Evolutionary conservation across 1,140 invertebrate genomes (phyloP), one percentile per base, ranked within the genome.

Genomic region (Ericerus pela): DNA sequence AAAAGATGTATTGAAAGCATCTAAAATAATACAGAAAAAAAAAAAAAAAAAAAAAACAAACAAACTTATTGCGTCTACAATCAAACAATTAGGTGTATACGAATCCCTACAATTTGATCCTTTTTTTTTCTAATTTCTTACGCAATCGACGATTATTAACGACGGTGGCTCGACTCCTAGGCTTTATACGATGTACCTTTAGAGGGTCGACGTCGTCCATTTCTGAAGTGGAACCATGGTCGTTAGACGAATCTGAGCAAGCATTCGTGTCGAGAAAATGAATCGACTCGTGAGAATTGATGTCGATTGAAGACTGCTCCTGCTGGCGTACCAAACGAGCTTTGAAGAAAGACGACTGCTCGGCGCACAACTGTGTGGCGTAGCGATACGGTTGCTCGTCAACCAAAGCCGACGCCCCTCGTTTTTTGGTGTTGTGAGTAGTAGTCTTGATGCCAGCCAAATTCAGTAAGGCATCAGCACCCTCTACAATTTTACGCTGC

Each of bases 401-500:
- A 12, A 24, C 41, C 10, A 24, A 47, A 3, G 16, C 22, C 8
- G 41, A 47, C 22, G 28, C 43, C 11, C 52, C 54, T 47, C 57
- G 57, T 58, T 58, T 58, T 18, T 37, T 37, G 22, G 36, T 33
- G 24, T 53, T 52, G 16, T 43, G 14, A 36, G 28, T 16, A n/a
- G n/a, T n/a, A n/a, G 72, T 74, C 41, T 62, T 70, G 6, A 80
- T 76, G 6, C 80, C 80, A 0, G 82, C 82, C 22, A 85, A 68
- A 67, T 85, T 83, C 12, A 88, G 67, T 37, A 88, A 67, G 0
- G 84, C 84, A 62, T 87, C 84, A 0, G 64, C 64, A 56, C 84
- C 85, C 67, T 87, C 84, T 16, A 79, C 81, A 51, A 85, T 82
- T 60, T 81, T 81, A 51, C 81, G 75, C 64, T 81, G 79, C 66